Conservation (phyloP, 2,888 invertebrate species). For the Hyposoter dolosus region DNA sequence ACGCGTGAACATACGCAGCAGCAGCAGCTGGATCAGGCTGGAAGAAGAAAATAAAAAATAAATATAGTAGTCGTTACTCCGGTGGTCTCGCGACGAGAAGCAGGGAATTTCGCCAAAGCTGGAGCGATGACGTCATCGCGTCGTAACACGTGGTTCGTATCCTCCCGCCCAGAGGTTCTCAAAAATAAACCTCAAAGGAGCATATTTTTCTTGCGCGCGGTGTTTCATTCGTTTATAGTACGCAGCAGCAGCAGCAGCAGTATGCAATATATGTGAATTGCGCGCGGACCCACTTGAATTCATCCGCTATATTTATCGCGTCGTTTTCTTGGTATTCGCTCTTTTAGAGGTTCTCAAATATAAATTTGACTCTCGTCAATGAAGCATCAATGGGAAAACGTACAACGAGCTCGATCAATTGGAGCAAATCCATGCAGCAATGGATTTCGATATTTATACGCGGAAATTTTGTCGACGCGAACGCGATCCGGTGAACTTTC, state of each 20-base stretch:
- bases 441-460: no score
- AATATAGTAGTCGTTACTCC: conserved; percentile 33
- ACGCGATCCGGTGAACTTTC: background rate
- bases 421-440: background rate
- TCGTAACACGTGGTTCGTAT: conserved; percentile 73
- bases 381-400: no score
- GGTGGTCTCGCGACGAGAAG: conserved; percentile 31
- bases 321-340: conserved; percentile 26
- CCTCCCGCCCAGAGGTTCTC: conserved; percentile 72
- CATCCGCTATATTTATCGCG: no score
- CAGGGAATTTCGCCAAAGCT: conserved; percentile 64
- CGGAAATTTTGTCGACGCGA: background rate
- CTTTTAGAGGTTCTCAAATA: conserved; percentile 47
- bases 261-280: conserved; percentile 1
- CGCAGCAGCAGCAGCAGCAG: no score
- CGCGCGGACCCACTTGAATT: conserved; percentile 45
- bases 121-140: conserved; percentile 71
- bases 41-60: conserved; percentile 1
- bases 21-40: conserved; percentile 10
- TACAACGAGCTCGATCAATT: no score
- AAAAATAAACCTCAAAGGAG: conserved; percentile 53
- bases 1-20: background rate
- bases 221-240: conserved; percentile 20
- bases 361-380: no score
- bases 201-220: background rate